These are phyloP conservation scores for Corythornis leucogaster DNA, from an alignment of 2,797 vertebrate species.

Conservation along the genomic window DNA sequence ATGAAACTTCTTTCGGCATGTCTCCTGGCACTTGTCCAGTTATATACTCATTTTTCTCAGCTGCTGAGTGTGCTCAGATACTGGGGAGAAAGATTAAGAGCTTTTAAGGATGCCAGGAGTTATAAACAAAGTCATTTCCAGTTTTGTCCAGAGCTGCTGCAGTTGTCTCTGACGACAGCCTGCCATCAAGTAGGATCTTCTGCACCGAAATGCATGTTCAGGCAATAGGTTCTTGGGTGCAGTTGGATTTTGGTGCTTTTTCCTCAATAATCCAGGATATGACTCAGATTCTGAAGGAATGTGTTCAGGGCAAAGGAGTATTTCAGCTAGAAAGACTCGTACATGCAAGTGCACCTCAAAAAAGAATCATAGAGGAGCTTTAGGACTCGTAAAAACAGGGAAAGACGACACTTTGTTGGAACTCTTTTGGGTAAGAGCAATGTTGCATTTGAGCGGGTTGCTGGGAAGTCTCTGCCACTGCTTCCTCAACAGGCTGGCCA, in stretches of 20 bases:
- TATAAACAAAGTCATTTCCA: neutral
- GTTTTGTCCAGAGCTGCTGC: neutral
- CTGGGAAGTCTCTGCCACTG: neutral
- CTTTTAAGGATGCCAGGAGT: constrained; percentile 4
- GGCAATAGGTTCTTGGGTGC: neutral
- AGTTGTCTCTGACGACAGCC: neutral
- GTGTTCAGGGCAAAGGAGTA: neutral
- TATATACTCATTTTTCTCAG: neutral
- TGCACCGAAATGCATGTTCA: neutral
- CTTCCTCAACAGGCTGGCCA: neutral
- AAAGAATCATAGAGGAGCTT: neutral
- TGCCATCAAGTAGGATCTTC: neutral
- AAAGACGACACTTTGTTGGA: neutral
- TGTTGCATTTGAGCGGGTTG: neutral
- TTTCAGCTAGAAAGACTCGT: neutral
- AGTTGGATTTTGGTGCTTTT: neutral
- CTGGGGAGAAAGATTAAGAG: constrained; percentile 27
- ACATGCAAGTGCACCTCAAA: neutral
- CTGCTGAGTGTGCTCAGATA: constrained; percentile 14
- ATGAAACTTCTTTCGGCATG: neutral
- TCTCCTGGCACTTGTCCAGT: constrained; percentile 27
- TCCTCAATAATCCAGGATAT: neutral
- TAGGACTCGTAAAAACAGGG: neutral
- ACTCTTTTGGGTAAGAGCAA: neutral
- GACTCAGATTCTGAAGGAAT: neutral